A percentile compares a stretch with the other conserved stretches of the same genome.
These are phyloP conservation scores for Strigops habroptila DNA, from an alignment of 2,113 vertebrate species.

Conservation along the genomic window DNA sequence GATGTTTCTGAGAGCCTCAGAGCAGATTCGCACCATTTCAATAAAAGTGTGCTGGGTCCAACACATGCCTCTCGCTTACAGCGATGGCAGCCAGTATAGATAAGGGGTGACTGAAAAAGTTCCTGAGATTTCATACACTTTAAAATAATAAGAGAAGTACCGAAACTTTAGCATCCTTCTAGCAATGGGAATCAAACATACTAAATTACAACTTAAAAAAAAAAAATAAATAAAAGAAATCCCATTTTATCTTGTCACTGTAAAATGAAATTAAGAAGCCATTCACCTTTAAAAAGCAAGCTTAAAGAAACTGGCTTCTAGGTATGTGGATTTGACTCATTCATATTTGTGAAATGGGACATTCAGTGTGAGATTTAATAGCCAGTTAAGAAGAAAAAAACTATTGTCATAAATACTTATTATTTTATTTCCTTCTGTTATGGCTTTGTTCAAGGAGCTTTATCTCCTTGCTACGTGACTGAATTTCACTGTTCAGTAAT, in stretches of 20 bases:
- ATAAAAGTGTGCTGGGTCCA: neutral
- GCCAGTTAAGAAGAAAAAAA: neutral
- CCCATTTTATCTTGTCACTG: neutral
- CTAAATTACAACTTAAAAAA: neutral
- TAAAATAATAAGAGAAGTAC: neutral
- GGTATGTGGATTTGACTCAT: neutral
- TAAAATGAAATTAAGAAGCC: slow-evolving; percentile 15
- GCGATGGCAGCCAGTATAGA: neutral
- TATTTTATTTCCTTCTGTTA: slow-evolving; percentile 28
- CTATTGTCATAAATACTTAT: neutral
- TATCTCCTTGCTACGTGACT: neutral
- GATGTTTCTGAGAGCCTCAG: neutral
- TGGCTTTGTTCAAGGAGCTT: slow-evolving; percentile 15
- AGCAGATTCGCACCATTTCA: neutral
- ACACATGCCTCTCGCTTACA: neutral
- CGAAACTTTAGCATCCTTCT: neutral
- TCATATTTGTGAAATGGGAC: neutral
- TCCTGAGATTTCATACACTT: neutral
- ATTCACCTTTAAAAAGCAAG: neutral
- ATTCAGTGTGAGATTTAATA: slow-evolving; percentile 3
- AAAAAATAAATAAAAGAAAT: neutral
- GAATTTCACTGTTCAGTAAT: slow-evolving; percentile 54
- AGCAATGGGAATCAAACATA: neutral
- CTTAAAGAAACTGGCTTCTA: neutral
- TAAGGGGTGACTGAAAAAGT: slow-evolving; percentile 8